Conservation (phyloP, 2,888 invertebrate genomes). For the Cryptus armator region DNA sequence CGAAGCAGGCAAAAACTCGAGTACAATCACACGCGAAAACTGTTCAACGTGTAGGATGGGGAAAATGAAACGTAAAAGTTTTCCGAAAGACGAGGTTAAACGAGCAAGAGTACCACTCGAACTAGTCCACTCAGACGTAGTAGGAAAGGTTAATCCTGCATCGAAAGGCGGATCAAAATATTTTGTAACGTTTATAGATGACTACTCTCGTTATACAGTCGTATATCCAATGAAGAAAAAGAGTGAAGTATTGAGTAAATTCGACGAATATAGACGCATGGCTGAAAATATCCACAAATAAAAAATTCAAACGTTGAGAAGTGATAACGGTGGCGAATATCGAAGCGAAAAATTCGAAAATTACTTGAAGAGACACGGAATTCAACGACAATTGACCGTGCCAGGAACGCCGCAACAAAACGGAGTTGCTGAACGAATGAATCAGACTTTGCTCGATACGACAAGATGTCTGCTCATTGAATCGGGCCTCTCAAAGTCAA, state of each 20-base stretch:
- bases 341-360: background rate
- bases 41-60: constrained; percentile 8
- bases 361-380: constrained; percentile 25
- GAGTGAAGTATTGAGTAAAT: constrained; percentile 9
- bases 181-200: constrained; percentile 33
- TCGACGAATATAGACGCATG: constrained; percentile 20
- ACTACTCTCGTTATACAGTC: constrained; percentile 15
- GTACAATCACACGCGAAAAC: background rate
- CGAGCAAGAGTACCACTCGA: constrained; percentile 18
- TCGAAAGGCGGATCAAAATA: constrained; percentile 17
- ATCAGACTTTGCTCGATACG: constrained; percentile 7
- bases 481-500: constrained; percentile 3
- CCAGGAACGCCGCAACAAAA: constrained; percentile 30
- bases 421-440: constrained; percentile 22
- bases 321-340: constrained; percentile 27
- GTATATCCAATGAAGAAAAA: constrained; percentile 15
- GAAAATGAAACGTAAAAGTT: constrained; percentile 23
- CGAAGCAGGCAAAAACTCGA: background rate
- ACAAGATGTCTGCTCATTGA: constrained; percentile 2
- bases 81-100: background rate
- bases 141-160: constrained; percentile 14
- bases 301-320: constrained; percentile 16
- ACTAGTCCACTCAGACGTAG: constrained; percentile 20
- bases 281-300: constrained; percentile 10
- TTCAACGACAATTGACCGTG: constrained; percentile 14